Conservation (phyloP, 2,113 vertebrate species). For the Equus przewalskii region DNA sequence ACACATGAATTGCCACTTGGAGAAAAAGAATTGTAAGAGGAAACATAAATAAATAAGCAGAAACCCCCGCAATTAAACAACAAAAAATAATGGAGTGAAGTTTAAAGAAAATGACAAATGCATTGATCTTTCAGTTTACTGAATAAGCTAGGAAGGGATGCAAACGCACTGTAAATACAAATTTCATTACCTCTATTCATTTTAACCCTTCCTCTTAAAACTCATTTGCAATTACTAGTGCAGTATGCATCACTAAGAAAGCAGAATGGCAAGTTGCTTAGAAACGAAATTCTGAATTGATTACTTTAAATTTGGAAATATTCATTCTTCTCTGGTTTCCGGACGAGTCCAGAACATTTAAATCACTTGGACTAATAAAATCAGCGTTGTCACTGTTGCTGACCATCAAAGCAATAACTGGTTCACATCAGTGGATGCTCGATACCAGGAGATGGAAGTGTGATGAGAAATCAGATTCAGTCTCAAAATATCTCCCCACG, state of each 20-base stretch:
- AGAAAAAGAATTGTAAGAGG: not conserved
- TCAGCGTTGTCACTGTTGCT: not conserved
- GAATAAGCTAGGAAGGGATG: not conserved
- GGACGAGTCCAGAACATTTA: not conserved
- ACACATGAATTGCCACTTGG: not conserved
- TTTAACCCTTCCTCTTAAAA: not conserved
- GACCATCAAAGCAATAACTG: not conserved
- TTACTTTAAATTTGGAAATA: not conserved
- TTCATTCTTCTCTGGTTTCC: not conserved
- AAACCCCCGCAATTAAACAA: not conserved
- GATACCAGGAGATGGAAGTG: not conserved
- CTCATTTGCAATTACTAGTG: not conserved
- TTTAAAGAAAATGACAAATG: not conserved
- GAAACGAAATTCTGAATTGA: not conserved
- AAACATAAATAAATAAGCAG: not conserved
- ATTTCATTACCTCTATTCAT: not conserved
- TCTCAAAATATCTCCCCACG: not conserved
- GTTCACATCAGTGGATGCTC: not conserved
- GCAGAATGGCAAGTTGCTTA: not conserved
- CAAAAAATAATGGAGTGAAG: not conserved
- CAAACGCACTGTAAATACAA: not conserved
- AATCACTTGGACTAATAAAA: not conserved
- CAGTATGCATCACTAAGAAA: not conserved
- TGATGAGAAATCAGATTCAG: not conserved
- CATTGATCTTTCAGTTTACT: not conserved